Base-by-base conservation (phyloP, 2,797 vertebrate species). In the Sebastes taczanowskii region DNA sequence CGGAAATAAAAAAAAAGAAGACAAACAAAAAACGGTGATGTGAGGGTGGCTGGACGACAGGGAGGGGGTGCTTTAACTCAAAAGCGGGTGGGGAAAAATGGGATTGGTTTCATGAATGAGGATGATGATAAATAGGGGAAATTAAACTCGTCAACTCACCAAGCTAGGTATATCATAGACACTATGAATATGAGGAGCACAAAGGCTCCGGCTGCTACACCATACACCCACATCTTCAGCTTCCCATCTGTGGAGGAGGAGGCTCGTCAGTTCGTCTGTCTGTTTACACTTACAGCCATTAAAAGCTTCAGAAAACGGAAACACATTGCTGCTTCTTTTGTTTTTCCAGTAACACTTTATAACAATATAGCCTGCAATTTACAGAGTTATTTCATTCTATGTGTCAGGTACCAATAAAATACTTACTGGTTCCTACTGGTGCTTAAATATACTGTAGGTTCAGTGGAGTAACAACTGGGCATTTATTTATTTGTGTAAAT, bases 221-320 rank as follows among this genome's bases (percentile, higher is more conserved):
- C 99, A 53, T 99, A 99, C 93, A 99, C 99, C 99, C 99, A 99
- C 92, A 98, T 98, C 97, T 99, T 99, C 96, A 99, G 95, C 94
- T 95, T 97, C 83, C 99, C 99, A 95, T 99, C 99, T 99, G 97
- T 91, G 96, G 95, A 95, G 91, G 96, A 96, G 80, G 91, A 94
- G 75, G 81, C 83, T 34, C 7, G 46, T 93, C 89, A 93, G 88
- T 88, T 74, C 52, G 79, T 82, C 65, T 74, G 22, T 62, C 68
- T 64, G 67, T 74, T 82, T 58, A 53, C 80, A 78, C 74, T 60
- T 59, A 38, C 70, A 72, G 69, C 71, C 71, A 58, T 27, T 49
- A 62, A 72, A 58, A 60, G 32, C 74, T 56, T 25, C 64, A 64
- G 74, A 58, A 71, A 30, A 49, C 66, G 34, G n/a, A 2, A 25